Evolutionary conservation across 2,888 invertebrate species (phyloP).

Genomic region (Neria commutata): DNA sequence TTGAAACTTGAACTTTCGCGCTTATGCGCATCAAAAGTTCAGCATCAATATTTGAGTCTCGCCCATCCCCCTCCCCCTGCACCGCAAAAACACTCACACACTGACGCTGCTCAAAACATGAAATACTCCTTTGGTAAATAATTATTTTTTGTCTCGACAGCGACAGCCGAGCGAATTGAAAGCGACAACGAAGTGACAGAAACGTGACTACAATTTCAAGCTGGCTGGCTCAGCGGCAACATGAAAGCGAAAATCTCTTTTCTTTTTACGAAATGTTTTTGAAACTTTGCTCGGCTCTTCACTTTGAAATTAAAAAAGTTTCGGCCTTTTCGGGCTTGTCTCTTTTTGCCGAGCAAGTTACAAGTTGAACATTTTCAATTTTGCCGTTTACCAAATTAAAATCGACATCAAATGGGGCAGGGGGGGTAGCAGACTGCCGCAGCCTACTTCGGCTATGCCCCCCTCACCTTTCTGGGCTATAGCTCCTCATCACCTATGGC

Average conservation of each 20-base stretch:
- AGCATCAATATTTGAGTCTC: conserved; percentile 49
- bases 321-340: background rate
- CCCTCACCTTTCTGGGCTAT: background rate
- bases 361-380: background rate
- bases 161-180: conserved; percentile 47
- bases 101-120: no score
- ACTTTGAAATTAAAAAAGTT: conserved; percentile 6
- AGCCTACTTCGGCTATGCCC: background rate
- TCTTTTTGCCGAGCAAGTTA: background rate
- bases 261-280: no score
- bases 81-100: no score
- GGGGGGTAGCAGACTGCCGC: background rate
- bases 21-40: conserved; percentile 49
- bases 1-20: conserved; percentile 48
- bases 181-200: conserved; percentile 51
- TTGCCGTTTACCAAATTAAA: background rate
- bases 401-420: background rate
- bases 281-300: background rate
- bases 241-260: no score
- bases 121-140: conserved; percentile 50
- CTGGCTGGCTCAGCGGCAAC: no score
- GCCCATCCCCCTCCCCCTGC: no score
- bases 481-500: no score
- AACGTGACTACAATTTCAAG: conserved; percentile 48
- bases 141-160: conserved; percentile 38